phyloP scores from a whole-genome alignment of 2,113 vertebrate genomes.

The Eptesicus fuscus region DNA sequence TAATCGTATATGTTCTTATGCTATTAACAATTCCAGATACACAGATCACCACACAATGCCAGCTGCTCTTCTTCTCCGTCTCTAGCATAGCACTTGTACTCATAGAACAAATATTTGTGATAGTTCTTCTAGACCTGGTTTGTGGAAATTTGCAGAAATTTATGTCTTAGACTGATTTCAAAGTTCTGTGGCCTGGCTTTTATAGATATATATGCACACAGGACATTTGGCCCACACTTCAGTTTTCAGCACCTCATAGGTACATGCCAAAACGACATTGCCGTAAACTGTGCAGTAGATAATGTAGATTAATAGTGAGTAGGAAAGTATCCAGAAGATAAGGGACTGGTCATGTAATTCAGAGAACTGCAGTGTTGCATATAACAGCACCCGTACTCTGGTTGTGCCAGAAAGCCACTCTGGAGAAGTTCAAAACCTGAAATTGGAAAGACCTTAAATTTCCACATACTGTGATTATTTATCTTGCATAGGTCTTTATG shows the following conservation, averaged over 20 bases:
- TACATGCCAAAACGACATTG: not conserved
- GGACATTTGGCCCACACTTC: not conserved
- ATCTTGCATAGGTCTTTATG: constrained; percentile 8
- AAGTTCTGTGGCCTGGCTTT: not conserved
- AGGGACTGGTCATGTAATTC: not conserved
- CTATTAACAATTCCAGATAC: not conserved
- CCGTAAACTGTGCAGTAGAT: not conserved
- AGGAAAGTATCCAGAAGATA: not conserved
- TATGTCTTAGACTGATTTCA: not conserved
- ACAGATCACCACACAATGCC: not conserved
- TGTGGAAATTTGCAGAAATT: not conserved
- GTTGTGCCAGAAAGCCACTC: not conserved
- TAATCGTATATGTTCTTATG: not conserved
- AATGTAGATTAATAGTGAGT: not conserved
- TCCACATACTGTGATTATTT: constrained; percentile 28
- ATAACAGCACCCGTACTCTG: not conserved
- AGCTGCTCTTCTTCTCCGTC: not conserved
- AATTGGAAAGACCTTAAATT: constrained; percentile 5
- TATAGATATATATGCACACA: not conserved
- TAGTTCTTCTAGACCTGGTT: not conserved
- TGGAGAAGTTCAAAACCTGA: constrained; percentile 18
- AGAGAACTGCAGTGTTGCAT: not conserved
- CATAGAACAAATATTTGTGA: not conserved
- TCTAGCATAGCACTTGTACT: not conserved
- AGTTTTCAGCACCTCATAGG: not conserved